These are phyloP conservation scores for Papilio xuthus DNA, from an alignment of 1,140 invertebrate species.

Conservation along the genomic window DNA sequence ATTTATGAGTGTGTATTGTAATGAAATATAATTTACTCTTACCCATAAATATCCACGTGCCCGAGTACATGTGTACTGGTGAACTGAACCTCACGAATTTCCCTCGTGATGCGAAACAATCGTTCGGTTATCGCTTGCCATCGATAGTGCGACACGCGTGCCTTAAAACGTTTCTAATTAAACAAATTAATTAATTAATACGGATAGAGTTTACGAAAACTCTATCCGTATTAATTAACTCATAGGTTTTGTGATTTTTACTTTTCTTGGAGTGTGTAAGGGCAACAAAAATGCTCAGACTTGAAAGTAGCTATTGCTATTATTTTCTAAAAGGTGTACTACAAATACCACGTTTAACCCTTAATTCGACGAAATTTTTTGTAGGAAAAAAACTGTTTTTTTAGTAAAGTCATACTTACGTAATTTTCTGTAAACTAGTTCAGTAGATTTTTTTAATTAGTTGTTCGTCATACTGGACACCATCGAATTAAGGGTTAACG, in stretches of 20 bases:
- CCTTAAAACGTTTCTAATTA: slow-evolving; percentile 25
- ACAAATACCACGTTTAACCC: too few species aligned
- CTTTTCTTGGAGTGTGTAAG: neutral
- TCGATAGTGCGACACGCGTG: slow-evolving; percentile 30
- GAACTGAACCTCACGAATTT: slow-evolving; percentile 25
- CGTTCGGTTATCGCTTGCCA: slow-evolving; percentile 28
- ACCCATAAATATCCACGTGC: slow-evolving; percentile 22
- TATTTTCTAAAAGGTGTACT: neutral
- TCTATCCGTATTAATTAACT: neutral
- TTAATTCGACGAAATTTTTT: too few species aligned
- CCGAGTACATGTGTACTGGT: slow-evolving; percentile 29
- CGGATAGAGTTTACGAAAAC: too few species aligned
- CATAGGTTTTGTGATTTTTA: neutral
- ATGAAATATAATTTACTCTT: slow-evolving; percentile 6
- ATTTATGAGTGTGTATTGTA: neutral
- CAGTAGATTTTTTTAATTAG: too few species aligned
- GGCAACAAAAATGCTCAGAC: neutral
- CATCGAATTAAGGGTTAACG: too few species aligned
- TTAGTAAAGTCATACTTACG: too few species aligned
- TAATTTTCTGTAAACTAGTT: too few species aligned
- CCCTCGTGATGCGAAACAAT: slow-evolving; percentile 38
- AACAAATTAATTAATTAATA: slow-evolving; percentile 34
- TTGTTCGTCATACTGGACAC: too few species aligned
- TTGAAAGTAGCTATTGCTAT: neutral
- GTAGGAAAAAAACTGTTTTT: too few species aligned